Evolutionary conservation across 1,140 invertebrate genomes (phyloP), one percentile per base, ranked within the genome.

Genomic region (Scaptodrosophila lebanonensis): DNA sequence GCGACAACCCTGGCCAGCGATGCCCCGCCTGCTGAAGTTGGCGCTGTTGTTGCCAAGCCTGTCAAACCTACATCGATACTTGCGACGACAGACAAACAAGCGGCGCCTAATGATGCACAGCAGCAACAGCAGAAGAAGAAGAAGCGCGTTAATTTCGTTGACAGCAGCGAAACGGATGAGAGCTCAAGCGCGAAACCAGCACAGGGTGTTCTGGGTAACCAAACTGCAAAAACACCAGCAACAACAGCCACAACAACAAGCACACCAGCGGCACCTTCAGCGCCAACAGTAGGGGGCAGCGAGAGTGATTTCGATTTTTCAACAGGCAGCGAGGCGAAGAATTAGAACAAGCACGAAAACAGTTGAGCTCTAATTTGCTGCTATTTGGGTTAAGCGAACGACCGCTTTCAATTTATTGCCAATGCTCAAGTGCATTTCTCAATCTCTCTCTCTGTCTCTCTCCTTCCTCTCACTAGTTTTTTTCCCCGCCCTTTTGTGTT

Each of bases 141-240:
- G 73, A 86, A 86, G 65, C 82, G 82, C 77, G 84, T 86, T 60
- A 86, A 83, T 76, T 86, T 86, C 65, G 84, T 86, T 69, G 84
- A 86, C 65, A 86, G 84, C 73, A 86, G 84, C 59, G 84, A 86
- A 82, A 86, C 84, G 61, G 84, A 86, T 82, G 84, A 86, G 38
- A 86, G 84, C 66, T 86, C 82, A 69, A 71, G 73, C 63, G 79
- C 52, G 52, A 83, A 85, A 70, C 64, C 75, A 56, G 58, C 53
- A 52, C 75, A 52, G 33, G 52, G 54, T 38, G 32, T n/a, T n/a
- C n/a, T n/a, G n/a, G n/a, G n/a, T n/a, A n/a, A n/a, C n/a, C n/a
- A n/a, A n/a, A n/a, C n/a, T n/a, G n/a, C n/a, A n/a, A n/a, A n/a
- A n/a, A 25, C 22, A 33, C n/a, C n/a, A 4, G 44, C 62, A 43